Conservation (phyloP, 2,113 vertebrate species). For the Myocastor coypus region DNA sequence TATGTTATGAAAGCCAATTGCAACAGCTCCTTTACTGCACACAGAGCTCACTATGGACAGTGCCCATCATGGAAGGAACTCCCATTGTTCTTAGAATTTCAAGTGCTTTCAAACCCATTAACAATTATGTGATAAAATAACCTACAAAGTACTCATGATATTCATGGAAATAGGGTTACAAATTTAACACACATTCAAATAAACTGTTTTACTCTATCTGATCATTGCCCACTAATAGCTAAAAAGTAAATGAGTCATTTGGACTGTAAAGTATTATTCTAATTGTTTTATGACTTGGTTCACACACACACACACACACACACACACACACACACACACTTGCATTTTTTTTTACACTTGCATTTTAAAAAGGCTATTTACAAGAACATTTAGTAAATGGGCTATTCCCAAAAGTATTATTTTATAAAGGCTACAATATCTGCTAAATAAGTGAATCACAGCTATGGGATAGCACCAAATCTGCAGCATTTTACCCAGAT, state of each 20-base stretch:
- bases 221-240: constrained; percentile 14
- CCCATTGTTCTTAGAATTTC: constrained; percentile 37
- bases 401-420: neutral
- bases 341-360: too few species aligned
- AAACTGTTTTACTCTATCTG: neutral
- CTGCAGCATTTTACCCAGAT: neutral
- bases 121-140: constrained; percentile 52
- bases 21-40: constrained; percentile 22
- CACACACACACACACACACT: neutral
- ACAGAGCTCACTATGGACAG: neutral
- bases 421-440: neutral
- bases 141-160: constrained; percentile 26
- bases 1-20: neutral
- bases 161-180: constrained; percentile 9
- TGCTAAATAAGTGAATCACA: neutral
- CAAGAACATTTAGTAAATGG: constrained; percentile 29
- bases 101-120: constrained; percentile 50
- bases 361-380: constrained; percentile 56
- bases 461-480: neutral
- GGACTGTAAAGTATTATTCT: neutral
- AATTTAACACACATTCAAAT: constrained; percentile 55
- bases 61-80: neutral
- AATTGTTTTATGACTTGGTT: neutral
- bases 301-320: neutral
- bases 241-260: constrained; percentile 58